Percentiles rank a stretch among this genome's conserved stretches.
phyloP scores from a whole-genome alignment of 2,113 vertebrate species.

The Cebidichthys violaceus region DNA sequence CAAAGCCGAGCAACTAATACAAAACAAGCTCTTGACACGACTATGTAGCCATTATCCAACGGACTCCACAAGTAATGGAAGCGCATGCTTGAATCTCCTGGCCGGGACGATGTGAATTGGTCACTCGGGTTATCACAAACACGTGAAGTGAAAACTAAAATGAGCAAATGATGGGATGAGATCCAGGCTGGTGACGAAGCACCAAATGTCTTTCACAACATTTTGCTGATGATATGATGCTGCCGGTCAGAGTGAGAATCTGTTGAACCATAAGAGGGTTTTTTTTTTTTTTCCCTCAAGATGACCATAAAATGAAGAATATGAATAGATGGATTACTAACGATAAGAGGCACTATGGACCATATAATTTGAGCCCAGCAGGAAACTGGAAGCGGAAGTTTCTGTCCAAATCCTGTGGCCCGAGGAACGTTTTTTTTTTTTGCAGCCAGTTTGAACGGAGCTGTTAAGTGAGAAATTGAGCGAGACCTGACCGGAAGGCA shows the following conservation, averaged over 20 bases:
- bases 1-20: neutral
- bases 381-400: neutral
- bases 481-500: neutral
- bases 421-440: neutral
- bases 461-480: neutral
- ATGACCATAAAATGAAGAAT: neutral
- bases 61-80: neutral
- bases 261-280: slow-evolving; percentile 1
- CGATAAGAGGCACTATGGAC: neutral
- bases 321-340: neutral
- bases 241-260: slow-evolving; percentile 3
- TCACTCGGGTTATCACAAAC: slow-evolving; percentile 17
- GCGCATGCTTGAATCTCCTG: neutral
- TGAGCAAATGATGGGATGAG: slow-evolving; percentile 33
- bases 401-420: neutral
- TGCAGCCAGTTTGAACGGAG: neutral
- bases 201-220: slow-evolving; percentile 51
- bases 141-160: slow-evolving; percentile 36
- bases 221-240: slow-evolving; percentile 20
- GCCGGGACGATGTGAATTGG: neutral
- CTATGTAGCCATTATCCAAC: neutral
- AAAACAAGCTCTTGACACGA: neutral
- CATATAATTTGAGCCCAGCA: neutral
- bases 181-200: slow-evolving; percentile 40
- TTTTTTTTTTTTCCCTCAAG: neutral